These are phyloP conservation scores for Trachops cirrhosus DNA, from an alignment of 2,797 vertebrate species.

Conservation along the genomic window DNA sequence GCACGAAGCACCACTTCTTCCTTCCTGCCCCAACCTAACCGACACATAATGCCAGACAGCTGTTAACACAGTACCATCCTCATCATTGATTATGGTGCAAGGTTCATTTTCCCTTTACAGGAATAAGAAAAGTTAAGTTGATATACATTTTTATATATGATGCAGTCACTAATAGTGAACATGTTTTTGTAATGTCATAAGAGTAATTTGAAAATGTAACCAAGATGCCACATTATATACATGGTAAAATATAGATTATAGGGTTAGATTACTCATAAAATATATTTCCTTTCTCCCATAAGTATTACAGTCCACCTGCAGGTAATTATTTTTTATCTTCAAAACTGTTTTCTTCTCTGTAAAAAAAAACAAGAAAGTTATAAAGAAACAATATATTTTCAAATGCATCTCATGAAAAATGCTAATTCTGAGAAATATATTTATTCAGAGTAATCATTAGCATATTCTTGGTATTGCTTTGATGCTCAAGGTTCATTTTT, in stretches of 20 bases:
- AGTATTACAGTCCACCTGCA: neutral
- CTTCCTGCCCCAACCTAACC: neutral
- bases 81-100: rapidly evolving
- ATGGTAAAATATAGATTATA: neutral
- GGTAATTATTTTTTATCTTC: neutral
- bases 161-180: neutral
- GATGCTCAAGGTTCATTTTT: neutral
- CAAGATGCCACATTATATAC: neutral
- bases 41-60: conserved; percentile 18
- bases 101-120: neutral
- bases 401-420: conserved; percentile 35
- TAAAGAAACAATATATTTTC: neutral
- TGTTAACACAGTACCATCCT: neutral
- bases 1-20: conserved; percentile 30
- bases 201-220: neutral
- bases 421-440: neutral
- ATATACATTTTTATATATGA: neutral
- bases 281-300: neutral
- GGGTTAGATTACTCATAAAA: neutral
- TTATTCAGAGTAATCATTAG: conserved; percentile 16
- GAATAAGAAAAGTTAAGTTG: neutral
- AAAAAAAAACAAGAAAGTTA: conserved; percentile 1
- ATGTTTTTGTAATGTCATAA: neutral
- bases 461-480: neutral
- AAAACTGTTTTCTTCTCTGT: neutral